phyloP scores from a whole-genome alignment of 2,797 vertebrate species.

The Acestrorhynchus altus region DNA sequence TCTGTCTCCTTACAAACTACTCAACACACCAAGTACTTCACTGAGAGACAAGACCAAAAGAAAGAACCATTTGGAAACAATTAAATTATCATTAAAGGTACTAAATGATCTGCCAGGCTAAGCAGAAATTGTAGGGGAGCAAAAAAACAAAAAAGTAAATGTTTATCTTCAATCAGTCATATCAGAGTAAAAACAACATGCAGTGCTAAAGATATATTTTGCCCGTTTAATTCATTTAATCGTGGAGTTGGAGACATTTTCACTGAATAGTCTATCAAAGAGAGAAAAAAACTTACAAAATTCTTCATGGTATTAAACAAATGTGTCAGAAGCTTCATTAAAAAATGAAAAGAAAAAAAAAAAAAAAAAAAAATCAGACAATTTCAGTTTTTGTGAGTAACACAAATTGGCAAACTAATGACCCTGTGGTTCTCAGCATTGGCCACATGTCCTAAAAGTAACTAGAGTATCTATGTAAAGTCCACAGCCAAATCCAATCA shows the following conservation, averaged over 20 bases:
- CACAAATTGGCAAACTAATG: slow-evolving; percentile 83
- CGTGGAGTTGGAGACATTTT: slow-evolving; percentile 72
- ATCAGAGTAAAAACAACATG: slow-evolving; percentile 64
- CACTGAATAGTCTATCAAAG: slow-evolving; percentile 70
- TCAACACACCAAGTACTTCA: slow-evolving; percentile 55
- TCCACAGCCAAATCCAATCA: slow-evolving; percentile 50
- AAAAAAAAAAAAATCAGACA: slow-evolving; percentile 3
- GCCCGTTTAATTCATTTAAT: slow-evolving; percentile 82
- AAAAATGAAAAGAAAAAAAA: slow-evolving; percentile 71
- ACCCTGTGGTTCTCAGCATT: slow-evolving; percentile 81
- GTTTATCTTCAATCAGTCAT: slow-evolving; percentile 34
- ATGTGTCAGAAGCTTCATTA: slow-evolving; percentile 81
- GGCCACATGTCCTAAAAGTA: slow-evolving; percentile 81
- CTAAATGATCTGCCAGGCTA: slow-evolving; percentile 31
- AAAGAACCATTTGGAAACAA: slow-evolving; percentile 47
- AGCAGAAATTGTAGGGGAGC: slow-evolving; percentile 34
- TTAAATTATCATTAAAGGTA: slow-evolving; percentile 33
- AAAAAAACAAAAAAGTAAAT: slow-evolving; percentile 11
- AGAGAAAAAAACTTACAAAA: slow-evolving; percentile 84
- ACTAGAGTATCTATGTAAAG: slow-evolving; percentile 74
- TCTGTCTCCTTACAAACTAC: slow-evolving; percentile 47
- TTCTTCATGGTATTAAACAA: slow-evolving; percentile 82
- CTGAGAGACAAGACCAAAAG: slow-evolving; percentile 52
- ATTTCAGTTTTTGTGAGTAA: slow-evolving; percentile 72
- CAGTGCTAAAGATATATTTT: slow-evolving; percentile 59